These are phyloP conservation scores for Vanessa tameamea DNA, from an alignment of 1,140 invertebrate species.

Conservation along the genomic window DNA sequence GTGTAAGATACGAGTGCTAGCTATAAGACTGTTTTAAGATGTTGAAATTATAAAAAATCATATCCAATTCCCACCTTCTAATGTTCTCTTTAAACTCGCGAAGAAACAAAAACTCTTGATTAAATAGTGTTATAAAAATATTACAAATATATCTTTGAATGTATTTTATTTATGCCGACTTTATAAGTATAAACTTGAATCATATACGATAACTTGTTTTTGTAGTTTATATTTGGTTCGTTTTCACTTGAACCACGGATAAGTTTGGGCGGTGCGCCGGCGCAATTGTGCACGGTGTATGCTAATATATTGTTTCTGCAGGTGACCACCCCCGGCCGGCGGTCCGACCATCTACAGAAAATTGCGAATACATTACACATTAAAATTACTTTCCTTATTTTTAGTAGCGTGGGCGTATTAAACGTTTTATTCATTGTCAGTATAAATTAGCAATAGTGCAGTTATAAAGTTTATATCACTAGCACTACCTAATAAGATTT, in stretches of 20 bases:
- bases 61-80: no score
- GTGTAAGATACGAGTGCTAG: no score
- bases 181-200: no score
- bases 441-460: conserved; percentile 13
- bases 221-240: conserved; percentile 11
- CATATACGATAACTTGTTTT: background rate
- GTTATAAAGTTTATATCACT: background rate
- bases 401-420: conserved; percentile 1
- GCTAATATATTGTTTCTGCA: conserved; percentile 46
- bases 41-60: no score
- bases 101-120: no score
- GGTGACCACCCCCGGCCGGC: conserved; percentile 41
- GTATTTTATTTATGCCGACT: no score
- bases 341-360: conserved; percentile 21
- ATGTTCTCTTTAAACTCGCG: no score
- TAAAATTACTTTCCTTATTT: conserved; percentile 20
- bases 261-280: conserved; percentile 33
- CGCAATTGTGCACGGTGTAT: conserved; percentile 49
- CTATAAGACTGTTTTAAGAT: no score
- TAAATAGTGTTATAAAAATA: no score
- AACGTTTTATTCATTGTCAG: background rate
- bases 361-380: conserved; percentile 28
- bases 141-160: no score
- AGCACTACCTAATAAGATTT: background rate
- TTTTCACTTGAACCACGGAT: conserved; percentile 29